Conservation (phyloP, 2,888 invertebrate genomes). For the Lampropteryx suffumata region DNA sequence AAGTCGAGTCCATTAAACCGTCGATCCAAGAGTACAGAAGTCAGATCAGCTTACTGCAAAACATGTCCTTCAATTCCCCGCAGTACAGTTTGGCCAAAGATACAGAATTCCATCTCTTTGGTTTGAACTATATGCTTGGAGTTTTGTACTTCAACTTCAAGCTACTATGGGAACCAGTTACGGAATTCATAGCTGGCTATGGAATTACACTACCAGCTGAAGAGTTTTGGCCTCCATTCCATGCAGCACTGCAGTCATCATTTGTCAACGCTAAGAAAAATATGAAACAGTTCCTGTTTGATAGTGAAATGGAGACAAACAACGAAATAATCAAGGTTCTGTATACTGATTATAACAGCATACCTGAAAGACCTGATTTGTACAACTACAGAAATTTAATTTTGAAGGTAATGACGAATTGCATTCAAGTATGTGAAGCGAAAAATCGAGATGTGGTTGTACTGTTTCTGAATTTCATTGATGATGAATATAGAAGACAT, state of each 20-base stretch:
- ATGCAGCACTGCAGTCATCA: conserved; percentile 81
- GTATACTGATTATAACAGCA: conserved; percentile 64
- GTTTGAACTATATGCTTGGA: conserved; percentile 91
- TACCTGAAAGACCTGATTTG: conserved; percentile 86
- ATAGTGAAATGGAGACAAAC: conserved; percentile 59
- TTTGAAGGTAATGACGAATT: conserved; percentile 90
- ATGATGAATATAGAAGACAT: conserved; percentile 80
- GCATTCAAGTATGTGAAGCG: conserved; percentile 89
- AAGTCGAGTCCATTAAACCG: conserved; percentile 87
- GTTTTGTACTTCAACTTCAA: conserved; percentile 93
- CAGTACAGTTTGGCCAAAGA: conserved; percentile 82
- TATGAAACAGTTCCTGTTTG: conserved; percentile 57
- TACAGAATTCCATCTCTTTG: conserved; percentile 84
- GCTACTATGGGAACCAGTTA: conserved; percentile 93
- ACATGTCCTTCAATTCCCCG: conserved; percentile 85
- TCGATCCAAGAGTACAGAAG: conserved; percentile 91
- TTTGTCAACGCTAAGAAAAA: conserved; percentile 71
- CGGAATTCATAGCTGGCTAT: conserved; percentile 88
- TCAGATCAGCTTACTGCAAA: conserved; percentile 88
- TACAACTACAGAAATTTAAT: conserved; percentile 90
- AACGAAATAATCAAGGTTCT: conserved; percentile 56
- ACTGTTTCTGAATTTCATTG: conserved; percentile 91
- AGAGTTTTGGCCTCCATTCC: conserved; percentile 89
- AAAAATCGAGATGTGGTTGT: conserved; percentile 91
- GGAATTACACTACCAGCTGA: conserved; percentile 83